Evolutionary conservation across 2,888 invertebrate genomes (phyloP).

Genomic region (Gastrophysa polygoni): DNA sequence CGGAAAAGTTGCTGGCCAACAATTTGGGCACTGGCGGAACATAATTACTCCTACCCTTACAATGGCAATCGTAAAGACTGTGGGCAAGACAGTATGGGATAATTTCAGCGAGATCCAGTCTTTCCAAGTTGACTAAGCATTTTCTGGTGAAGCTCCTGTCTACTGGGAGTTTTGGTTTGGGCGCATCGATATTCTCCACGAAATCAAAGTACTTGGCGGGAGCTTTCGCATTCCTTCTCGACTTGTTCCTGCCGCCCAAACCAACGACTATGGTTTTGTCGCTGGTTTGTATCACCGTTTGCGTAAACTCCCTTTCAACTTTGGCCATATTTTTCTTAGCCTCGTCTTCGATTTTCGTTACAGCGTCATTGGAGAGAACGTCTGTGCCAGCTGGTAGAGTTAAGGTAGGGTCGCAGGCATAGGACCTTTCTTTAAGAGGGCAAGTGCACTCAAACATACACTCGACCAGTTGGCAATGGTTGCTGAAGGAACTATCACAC

Average conservation of each 20-base stretch:
- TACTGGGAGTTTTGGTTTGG: conserved; percentile 8
- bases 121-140: conserved; percentile 35
- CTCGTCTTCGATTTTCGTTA: conserved; percentile 59
- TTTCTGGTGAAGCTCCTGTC: conserved; percentile 13
- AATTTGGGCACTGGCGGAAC: neutral
- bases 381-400: conserved; percentile 48
- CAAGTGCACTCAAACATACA: conserved; percentile 68
- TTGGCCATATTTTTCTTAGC: conserved; percentile 66
- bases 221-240: conserved; percentile 64
- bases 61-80: conserved; percentile 69
- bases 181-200: conserved; percentile 49
- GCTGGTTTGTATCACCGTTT: conserved; percentile 70
- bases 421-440: conserved; percentile 35
- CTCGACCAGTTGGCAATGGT: conserved; percentile 67
- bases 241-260: conserved; percentile 58
- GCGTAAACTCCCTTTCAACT: conserved; percentile 73
- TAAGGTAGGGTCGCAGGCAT: conserved; percentile 39
- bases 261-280: conserved; percentile 70
- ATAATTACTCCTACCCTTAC: conserved; percentile 56
- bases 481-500: conserved; percentile 52
- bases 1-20: neutral
- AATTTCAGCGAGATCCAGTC: conserved; percentile 51
- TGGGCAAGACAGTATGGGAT: conserved; percentile 72
- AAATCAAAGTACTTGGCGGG: conserved; percentile 69
- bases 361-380: conserved; percentile 50